Conservation (phyloP, 2,113 vertebrate genomes). For the Neoarius graeffei region DNA sequence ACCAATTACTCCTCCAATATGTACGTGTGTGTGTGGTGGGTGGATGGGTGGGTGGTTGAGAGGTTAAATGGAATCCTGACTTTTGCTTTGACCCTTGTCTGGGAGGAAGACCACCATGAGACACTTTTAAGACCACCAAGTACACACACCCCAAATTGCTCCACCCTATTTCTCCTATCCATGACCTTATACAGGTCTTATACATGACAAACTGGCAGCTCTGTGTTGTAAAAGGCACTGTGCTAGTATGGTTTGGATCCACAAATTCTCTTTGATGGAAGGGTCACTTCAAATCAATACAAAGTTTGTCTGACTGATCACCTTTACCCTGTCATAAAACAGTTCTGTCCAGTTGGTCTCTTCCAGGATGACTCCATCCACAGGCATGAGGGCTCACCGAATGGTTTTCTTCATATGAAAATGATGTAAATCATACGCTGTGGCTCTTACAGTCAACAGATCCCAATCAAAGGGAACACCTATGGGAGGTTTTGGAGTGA, state of each 20-base stretch:
- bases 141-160: constrained; percentile 54
- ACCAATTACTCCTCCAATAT: constrained; percentile 67
- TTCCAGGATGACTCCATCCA: neutral
- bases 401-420: neutral
- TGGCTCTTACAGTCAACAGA: neutral
- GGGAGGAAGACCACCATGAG: constrained; percentile 61
- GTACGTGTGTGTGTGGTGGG: constrained; percentile 36
- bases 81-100: constrained; percentile 60
- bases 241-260: neutral
- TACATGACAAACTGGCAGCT: neutral
- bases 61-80: constrained; percentile 59
- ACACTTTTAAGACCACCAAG: constrained; percentile 63
- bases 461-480: neutral
- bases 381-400: neutral
- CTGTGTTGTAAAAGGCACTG: neutral
- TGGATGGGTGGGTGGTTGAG: neutral
- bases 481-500: neutral
- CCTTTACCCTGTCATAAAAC: neutral
- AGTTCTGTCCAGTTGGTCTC: neutral
- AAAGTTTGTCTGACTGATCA: neutral
- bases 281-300: neutral
- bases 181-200: neutral
- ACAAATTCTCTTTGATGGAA: neutral
- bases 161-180: constrained; percentile 19
- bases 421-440: neutral